These are phyloP conservation scores for Oscheius onirici DNA, from an alignment of 2,888 invertebrate species.

Conservation along the genomic window DNA sequence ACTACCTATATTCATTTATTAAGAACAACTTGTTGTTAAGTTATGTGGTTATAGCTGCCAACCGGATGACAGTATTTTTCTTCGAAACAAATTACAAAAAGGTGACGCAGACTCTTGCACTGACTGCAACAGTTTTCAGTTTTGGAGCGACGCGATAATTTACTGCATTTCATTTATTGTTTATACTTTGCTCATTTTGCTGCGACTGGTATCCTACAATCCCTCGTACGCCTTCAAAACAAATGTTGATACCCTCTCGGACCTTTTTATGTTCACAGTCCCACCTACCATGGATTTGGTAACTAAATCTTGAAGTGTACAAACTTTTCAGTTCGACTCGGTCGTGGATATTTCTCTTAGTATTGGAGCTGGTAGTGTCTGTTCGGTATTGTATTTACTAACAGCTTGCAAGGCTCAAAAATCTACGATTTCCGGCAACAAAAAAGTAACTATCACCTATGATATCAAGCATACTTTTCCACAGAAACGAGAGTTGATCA, in stretches of 20 bases:
- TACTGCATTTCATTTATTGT: neutral
- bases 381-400: conserved; percentile 8
- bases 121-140: neutral
- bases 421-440: conserved; percentile 3
- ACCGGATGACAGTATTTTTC: conserved; percentile 21
- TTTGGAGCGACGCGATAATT: neutral
- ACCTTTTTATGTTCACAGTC: conserved; percentile 18
- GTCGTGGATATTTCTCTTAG: conserved; percentile 14
- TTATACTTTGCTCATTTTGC: neutral
- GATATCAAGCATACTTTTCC: neutral
- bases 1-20: conserved; percentile 8
- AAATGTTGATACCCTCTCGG: neutral
- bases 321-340: conserved; percentile 10
- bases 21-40: conserved; percentile 11
- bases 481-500: conserved; percentile 21
- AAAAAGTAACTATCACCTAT: neutral
- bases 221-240: neutral
- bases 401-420: neutral
- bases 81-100: conserved; percentile 11
- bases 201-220: neutral
- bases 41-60: conserved; percentile 15
- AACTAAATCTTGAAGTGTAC: neutral
- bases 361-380: conserved; percentile 5
- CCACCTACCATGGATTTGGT: conserved; percentile 16
- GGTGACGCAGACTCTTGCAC: neutral